Evolutionary conservation across 2,797 vertebrate genomes (phyloP).

Genomic region (Aythya fuligula): DNA sequence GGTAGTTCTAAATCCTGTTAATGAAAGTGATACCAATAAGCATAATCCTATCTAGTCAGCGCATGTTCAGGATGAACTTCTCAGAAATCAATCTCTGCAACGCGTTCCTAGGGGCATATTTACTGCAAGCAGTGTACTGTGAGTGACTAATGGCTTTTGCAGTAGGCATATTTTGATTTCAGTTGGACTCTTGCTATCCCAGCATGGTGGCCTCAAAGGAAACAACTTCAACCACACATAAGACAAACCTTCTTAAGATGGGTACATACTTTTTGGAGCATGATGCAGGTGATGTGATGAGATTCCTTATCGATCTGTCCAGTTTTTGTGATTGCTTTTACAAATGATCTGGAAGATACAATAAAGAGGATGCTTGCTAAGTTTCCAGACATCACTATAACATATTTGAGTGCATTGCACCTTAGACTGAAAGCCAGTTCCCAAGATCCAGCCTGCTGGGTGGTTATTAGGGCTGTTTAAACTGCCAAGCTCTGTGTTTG

Average conservation of each 20-base stretch:
- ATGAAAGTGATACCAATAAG: neutral
- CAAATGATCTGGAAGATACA: rapidly evolving
- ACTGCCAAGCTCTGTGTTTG: neutral
- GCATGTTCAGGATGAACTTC: neutral
- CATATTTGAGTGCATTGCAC: neutral
- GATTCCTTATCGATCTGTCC: neutral
- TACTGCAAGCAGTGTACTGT: neutral
- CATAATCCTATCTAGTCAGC: neutral
- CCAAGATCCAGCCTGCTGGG: neutral
- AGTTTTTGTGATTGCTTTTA: neutral
- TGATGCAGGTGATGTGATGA: neutral
- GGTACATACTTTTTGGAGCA: no score
- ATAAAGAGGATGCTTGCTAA: neutral
- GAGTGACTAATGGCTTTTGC: neutral
- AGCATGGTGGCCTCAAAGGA: neutral
- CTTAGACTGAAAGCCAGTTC: neutral
- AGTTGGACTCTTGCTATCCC: neutral
- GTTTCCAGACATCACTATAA: neutral
- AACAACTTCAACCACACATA: neutral
- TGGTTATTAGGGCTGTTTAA: neutral
- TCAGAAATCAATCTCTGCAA: neutral
- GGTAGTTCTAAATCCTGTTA: neutral
- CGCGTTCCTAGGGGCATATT: neutral
- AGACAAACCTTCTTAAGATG: neutral
- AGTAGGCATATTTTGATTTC: neutral